Base-by-base conservation (phyloP, 1,140 invertebrate species). In the Daktulosphaira vitifoliae region DNA sequence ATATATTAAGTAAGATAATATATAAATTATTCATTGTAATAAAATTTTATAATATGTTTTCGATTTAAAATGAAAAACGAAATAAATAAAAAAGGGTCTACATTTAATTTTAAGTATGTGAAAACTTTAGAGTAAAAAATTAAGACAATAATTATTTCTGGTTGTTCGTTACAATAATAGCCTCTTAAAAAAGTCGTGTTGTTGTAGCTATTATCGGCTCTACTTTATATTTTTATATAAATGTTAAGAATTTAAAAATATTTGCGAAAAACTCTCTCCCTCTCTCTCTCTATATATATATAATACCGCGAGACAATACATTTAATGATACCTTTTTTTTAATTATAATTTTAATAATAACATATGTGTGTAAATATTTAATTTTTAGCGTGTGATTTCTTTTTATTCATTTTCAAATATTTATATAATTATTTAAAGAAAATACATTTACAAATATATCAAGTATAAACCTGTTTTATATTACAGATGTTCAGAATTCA, bases 141-240 rank as follows among this genome's bases (percentile, higher is more conserved):
- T 15, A 52, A 33, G 39, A 54, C 49, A 66, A 53, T 66, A 54
- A 48, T 54, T 56, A 6, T 44, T 56, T 44, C 42, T 23, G 38
- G 26, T 66, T 42, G 38, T 54, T 56, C 22, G 23, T 26, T 23
- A 53, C n/a, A 22, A 16, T 18, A 20, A 5, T 16, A 15, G 42
- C 25, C 4, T 15, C 29, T 39, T 39, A 15, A 25, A 33, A 33
- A 11, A 33, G 11, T 5, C 29, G 29, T 33, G 11, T 62, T 26
- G 37, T 20, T 62, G 33, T 46, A 66, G 26, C 39, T 16, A 46
- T 66, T 66, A 66, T 53, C 65, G 54, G 38, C 25, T 37, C 48
- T 37, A 51, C 38, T 65, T 50, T 65, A 65, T 65, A 65, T 51
- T 65, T 51, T 65, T 51, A 50, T 65, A 42, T 16, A 51, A 65